Base-by-base conservation (phyloP, 1,140 invertebrate genomes). In the Drosophila serrata region DNA sequence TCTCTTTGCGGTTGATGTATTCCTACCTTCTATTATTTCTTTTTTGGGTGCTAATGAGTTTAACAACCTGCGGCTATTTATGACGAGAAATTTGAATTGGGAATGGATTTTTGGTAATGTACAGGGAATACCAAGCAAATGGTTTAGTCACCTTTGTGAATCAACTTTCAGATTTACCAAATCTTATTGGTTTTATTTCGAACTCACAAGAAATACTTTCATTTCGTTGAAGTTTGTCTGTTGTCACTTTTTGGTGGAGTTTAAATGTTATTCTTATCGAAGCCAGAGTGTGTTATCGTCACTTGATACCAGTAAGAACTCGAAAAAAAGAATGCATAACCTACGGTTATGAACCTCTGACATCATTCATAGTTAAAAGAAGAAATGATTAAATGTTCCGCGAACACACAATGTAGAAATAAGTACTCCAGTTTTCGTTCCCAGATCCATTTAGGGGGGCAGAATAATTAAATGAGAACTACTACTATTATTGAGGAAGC, bases 31-130 rank as follows among this genome's bases (percentile, higher is more conserved):
- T 37, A 31, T 53, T 79, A 40, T 56, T 46, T 53, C 17, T 33
- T 35, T 22, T 51, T 73, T 77, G 55, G 63, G 56, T 58, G 40
- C 69, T 70, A 79, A 82, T 70, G 79, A 76, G 79, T 87, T 87
- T 86, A 82, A 79, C 75, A 86, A 82, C 79, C 79, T 69, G 49
- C 17, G 61, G 63, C 49, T 60, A 70, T 79, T 76, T 70, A 60
- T 69, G 73, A 68, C 49, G 60, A 57, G 57, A 65, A 58, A 64
- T 73, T 65, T 61, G 43, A 59, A 63, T 70, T 58, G 37, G 62
- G 46, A 77, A 59, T 77, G 62, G 55, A 8, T 37, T 22, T 19
- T 39, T 45, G 35, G 33, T 12, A 29, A 61, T 61, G 68, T 33
- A 39, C 13, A 40, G 68, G 68, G 65, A 72, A 58, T 72, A 29